Base-by-base conservation (phyloP, 1,140 invertebrate species). In the Paraescarpia echinospica region DNA sequence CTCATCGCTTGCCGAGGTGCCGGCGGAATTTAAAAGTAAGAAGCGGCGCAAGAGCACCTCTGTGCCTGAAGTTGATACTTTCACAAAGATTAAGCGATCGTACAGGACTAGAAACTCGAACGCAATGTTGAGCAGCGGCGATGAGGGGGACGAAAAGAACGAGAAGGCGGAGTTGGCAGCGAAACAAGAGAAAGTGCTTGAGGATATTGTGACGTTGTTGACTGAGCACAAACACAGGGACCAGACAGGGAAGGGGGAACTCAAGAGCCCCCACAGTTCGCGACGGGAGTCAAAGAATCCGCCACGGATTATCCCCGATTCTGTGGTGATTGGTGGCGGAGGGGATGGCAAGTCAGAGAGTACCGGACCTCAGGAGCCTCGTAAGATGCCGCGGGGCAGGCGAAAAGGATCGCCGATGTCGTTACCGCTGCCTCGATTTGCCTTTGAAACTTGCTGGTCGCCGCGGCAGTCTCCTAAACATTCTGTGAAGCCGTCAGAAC, bases 381-480 rank as follows among this genome's bases (percentile, higher is more conserved):
- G 92, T 18, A 92, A 34, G 35, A 90, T 41, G 33, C n/a, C 34
- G 41, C 90, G 91, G 14, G 77, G 89, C 34, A 33, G 33, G 31
- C 91, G 91, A 33, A 93, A 59, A 88, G 92, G 91, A 90, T 94
- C 94, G 35, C 97, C 98, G 6, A 96, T 98, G 94, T 97, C 97
- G 93, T 95, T 98, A 92, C 98, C 98, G 5, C 96, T 98, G 93
- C 98, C 98, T 1, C 97, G 98, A 95, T 98, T 98, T 95, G 98
- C 98, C 33, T 94, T 35, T 59, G 48, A 34, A 34, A 92, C 48
- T 18, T 92, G 33, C 59, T 35, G 34, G 34, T 89, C 88, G 12
- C 91, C 91, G 6, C 34, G 41, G 33, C 92, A 92, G 1, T 92
- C 92, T 33, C 92, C 51, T 22, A 92, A 91, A 34, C 41, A 33